Evolutionary conservation across 2,888 invertebrate species (phyloP).

Genomic region (Cantharis flavilabris): DNA sequence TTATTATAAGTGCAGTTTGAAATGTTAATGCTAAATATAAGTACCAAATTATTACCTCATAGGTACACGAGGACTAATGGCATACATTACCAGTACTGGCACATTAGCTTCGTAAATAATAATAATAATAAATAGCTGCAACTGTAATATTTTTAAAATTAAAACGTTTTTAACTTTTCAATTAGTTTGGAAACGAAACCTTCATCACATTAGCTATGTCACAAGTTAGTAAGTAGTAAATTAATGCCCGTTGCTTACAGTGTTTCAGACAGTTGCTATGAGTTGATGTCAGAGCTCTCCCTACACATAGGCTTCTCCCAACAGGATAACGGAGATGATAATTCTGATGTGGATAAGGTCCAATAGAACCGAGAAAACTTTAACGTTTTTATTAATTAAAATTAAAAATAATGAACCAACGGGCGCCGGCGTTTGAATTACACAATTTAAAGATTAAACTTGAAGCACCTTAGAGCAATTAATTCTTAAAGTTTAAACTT

Average conservation of each 20-base stretch:
- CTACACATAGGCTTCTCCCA: background rate
- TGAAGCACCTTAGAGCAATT: background rate
- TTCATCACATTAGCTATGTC: conserved; percentile 36
- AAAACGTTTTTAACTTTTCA: conserved; percentile 26
- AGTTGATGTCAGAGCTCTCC: conserved; percentile 25
- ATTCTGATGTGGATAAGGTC: background rate
- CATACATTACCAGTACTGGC: background rate
- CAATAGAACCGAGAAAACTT: background rate
- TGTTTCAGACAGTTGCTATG: conserved; percentile 32
- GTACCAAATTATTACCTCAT: background rate
- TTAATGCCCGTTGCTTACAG: conserved; percentile 29
- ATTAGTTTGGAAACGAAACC: conserved; percentile 31
- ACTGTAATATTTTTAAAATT: background rate
- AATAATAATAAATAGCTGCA: background rate
- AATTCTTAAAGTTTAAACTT: background rate
- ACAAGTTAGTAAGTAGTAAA: conserved; percentile 33
- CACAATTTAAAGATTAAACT: background rate
- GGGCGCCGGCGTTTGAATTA: background rate
- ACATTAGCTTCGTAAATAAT: background rate
- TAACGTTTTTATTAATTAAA: background rate
- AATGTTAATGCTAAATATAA: background rate
- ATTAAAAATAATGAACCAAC: background rate
- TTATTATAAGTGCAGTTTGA: background rate
- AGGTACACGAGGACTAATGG: background rate
- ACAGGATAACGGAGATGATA: background rate